Evolutionary conservation across 2,797 vertebrate species (phyloP).

Genomic region (Uromys caudimaculatus): DNA sequence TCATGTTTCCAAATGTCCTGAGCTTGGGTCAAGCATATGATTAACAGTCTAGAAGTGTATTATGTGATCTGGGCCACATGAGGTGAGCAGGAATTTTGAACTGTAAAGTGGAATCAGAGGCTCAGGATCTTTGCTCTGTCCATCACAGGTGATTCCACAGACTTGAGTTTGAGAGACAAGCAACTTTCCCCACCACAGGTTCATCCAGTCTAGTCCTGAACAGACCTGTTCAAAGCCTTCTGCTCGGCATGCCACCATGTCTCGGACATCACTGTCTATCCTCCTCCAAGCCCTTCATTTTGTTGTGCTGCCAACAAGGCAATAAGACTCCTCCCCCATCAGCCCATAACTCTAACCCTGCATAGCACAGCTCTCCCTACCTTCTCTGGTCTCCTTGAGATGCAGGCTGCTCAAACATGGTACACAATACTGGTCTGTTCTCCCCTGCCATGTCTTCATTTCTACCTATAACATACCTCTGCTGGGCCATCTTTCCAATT

Average conservation of each 20-base stretch:
- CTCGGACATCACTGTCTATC: neutral
- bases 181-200: neutral
- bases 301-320: neutral
- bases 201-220: too few species aligned
- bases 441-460: too few species aligned
- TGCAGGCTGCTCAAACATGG: neutral
- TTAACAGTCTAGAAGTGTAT: neutral
- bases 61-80: too few species aligned
- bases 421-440: too few species aligned
- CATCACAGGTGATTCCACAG: fast-evolving
- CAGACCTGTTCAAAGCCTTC: neutral
- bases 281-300: neutral
- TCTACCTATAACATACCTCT: neutral
- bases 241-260: fast-evolving
- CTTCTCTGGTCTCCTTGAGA: neutral
- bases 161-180: neutral
- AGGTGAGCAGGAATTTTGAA: neutral
- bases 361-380: neutral
- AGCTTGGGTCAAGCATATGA: neutral
- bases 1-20: neutral
- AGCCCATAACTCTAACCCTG: neutral
- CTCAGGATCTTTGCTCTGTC: neutral
- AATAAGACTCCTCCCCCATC: neutral
- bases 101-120: neutral
- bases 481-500: neutral